A percentile compares a stretch with the other conserved stretches of the same genome.
These are phyloP conservation scores for Chaenocephalus aceratus DNA, from an alignment of 2,113 vertebrate species.

Conservation along the genomic window DNA sequence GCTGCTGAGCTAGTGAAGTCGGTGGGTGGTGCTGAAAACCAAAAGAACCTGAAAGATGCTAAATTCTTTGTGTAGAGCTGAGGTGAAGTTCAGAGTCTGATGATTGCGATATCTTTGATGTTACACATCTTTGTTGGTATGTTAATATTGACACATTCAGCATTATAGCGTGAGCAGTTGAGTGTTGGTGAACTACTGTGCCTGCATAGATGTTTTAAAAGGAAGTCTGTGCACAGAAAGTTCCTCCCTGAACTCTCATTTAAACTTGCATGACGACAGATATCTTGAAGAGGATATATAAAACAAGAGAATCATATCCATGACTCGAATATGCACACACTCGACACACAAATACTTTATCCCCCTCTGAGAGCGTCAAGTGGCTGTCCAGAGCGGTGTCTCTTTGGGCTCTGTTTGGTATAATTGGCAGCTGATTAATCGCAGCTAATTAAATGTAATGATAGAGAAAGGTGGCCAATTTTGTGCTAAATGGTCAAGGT, in stretches of 20 bases:
- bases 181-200: no score
- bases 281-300: not conserved
- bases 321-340: constrained; percentile 58
- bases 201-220: no score
- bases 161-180: no score
- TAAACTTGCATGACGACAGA: not conserved
- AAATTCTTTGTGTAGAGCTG: no score
- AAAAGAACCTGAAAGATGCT: no score
- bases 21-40: no score
- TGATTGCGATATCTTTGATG: no score
- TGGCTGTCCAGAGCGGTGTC: constrained; percentile 75
- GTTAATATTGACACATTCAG: no score
- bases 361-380: constrained; percentile 66
- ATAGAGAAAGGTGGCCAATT: constrained; percentile 83
- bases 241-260: constrained; percentile 27
- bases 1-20: no score
- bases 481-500: constrained; percentile 79
- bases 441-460: constrained; percentile 87
- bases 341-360: constrained; percentile 9
- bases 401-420: constrained; percentile 81
- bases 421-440: constrained; percentile 88
- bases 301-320: constrained; percentile 42
- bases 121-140: no score
- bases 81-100: no score
- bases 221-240: constrained; percentile 30